These are phyloP conservation scores for Stenolophus ochropezus DNA, from an alignment of 2,888 invertebrate genomes.

Conservation along the genomic window DNA sequence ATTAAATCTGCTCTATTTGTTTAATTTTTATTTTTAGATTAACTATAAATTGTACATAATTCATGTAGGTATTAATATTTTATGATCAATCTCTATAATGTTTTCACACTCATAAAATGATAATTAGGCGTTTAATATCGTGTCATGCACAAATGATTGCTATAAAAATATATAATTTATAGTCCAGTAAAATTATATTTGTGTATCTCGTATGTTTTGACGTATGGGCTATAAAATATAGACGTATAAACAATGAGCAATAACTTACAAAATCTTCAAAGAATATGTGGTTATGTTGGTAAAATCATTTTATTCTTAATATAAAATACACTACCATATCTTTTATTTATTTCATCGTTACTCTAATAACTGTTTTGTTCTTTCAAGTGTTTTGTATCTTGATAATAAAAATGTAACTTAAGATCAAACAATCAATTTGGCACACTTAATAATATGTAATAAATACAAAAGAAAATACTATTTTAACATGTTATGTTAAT, in stretches of 20 bases:
- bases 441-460: too few relatives aligned
- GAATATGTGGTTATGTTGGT: too few relatives aligned
- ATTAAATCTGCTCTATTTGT: background rate
- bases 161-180: slow-evolving; percentile 25
- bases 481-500: too few relatives aligned
- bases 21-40: slow-evolving; percentile 16
- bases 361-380: too few relatives aligned
- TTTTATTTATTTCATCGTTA: too few relatives aligned
- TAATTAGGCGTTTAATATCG: slow-evolving; percentile 21
- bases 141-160: slow-evolving; percentile 19
- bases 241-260: background rate
- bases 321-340: too few relatives aligned
- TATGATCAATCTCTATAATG: slow-evolving; percentile 23
- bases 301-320: too few relatives aligned
- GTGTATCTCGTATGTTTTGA: slow-evolving; percentile 1
- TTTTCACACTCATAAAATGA: slow-evolving; percentile 30
- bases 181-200: background rate
- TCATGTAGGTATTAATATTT: slow-evolving; percentile 7
- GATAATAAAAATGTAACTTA: too few relatives aligned
- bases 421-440: too few relatives aligned
- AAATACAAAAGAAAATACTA: too few relatives aligned
- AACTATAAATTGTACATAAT: slow-evolving; percentile 21
- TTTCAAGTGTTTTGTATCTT: too few relatives aligned
- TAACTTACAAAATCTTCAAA: background rate
- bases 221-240: background rate